Evolutionary conservation across 2,113 vertebrate species (phyloP), one percentile per base, ranked within the genome.

Genomic region (Isichthys henryi): DNA sequence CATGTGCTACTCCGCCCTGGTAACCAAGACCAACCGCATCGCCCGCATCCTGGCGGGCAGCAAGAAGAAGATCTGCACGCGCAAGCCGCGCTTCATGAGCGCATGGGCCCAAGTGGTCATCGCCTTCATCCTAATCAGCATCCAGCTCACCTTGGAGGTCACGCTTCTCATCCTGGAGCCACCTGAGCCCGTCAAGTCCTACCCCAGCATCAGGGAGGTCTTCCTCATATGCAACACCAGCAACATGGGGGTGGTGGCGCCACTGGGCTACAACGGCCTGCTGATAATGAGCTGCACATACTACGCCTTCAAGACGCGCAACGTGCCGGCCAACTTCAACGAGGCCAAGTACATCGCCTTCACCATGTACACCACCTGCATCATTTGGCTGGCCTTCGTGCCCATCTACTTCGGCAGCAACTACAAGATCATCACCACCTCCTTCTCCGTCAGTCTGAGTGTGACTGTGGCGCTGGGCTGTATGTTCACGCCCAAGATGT

Each of bases 401-500:
- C 98, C 98, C 8, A 99, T 99, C 92, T 99, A 99, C 94, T 99
- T 99, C 1, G 98, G 98, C 88, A 98, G 97, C 96, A 99, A 99
- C 96, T 99, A 99, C 95, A 99, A 99, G 95, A 99, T 99, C 95
- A 99, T 99, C 94, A 99, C 98, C 1, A 99, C 98, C 2, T 99
- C 98, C 89, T 99, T 99, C 89, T 99, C 98, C 0, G 98, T 99
- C 52, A 99, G 98, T 94, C 96, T 99, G 90, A 99, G 98, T 0
- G 97, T 99, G 88, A 99, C 98, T 0, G 98, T 99, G 83, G 98
- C 98, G 0, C 93, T 99, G 95, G 97, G 98, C 90, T 99, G 98
- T 92, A 99, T 99, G 98, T 99, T 99, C 95, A 98, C 97, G 0
- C 98, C 98, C 62, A 99, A 99, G 95, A 98, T 99, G 96, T 99